Base-by-base conservation (phyloP, 2,797 vertebrate genomes). In the Helicolenus hilgendorfi region DNA sequence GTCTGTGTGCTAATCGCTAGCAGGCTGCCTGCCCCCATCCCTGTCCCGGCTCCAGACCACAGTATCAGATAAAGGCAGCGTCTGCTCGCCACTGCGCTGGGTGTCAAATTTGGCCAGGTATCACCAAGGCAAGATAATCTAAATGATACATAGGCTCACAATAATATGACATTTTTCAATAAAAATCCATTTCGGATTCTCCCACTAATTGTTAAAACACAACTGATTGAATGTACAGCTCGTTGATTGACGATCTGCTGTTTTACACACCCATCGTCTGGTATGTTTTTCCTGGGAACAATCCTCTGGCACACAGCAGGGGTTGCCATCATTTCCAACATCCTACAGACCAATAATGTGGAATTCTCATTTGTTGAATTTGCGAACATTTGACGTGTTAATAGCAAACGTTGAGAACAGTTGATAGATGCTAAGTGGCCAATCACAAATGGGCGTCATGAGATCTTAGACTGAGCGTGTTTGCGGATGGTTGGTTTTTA, bases 1-100 rank as follows among this genome's bases (percentile, higher is more conserved):
- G 65, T 94, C 86, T 81, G 92, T 74, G 88, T 87, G 83, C 91
- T 96, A 91, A 91, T 94, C 65, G 79, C 90, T 91, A 84, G 55
- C 92, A 72, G 86, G 78, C 87, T 58, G 80, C 71, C 63, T 72
- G 35, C 26, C 60, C 60, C 76, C 79, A 71, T 91, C 55, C 55
- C 73, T 84, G 78, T 81, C 78, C 62, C 1, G 1, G 35, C 65
- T 90, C 83, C 85, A 88, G 64, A 81, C 62, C 70, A 33, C 70
- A 86, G 77, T 88, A 36, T 83, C 74, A 86, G 58, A 89, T 90
- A 70, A 79, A 80, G 72, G 58, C 38, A 69, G 55, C 68, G 56
- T 55, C 53, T 78, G 69, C 69, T 74, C 62, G 72, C 24, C 71
- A n/a, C n/a, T 14, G 31, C 13, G 24, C 62, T 70, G 81, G 69